Percentiles rank a stretch among this genome's conserved stretches.
Conservation (phyloP, 2,888 invertebrate species). For the Bimastos eiseni region DNA sequence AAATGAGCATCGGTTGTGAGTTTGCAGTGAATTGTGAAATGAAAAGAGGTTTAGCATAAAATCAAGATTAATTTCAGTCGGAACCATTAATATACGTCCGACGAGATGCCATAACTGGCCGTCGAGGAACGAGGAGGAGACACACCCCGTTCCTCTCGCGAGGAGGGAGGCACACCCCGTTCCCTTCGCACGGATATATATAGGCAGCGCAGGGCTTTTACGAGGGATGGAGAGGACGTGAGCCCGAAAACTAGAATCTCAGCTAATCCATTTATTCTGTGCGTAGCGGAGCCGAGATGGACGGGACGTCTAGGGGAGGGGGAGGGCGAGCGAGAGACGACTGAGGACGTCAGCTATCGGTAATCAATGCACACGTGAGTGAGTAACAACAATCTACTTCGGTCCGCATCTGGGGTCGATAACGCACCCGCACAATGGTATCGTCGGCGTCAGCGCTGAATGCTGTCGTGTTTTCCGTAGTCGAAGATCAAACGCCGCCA, state of each 20-base stretch:
- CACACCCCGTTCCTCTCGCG: not conserved
- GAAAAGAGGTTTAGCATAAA: slow-evolving; percentile 24
- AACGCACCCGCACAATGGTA: slow-evolving; percentile 8
- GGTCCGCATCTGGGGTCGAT: slow-evolving; percentile 17
- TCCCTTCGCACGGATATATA: not conserved
- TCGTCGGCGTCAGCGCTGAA: not conserved
- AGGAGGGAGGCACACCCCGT: not conserved
- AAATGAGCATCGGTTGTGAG: not conserved
- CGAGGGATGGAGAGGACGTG: not conserved
- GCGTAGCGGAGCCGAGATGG: slow-evolving; percentile 3
- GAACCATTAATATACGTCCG: slow-evolving; percentile 5
- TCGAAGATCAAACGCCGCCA: slow-evolving; percentile 18
- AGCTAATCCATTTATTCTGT: slow-evolving; percentile 22
- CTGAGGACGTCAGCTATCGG: slow-evolving; percentile 7
- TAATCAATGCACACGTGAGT: slow-evolving; percentile 22
- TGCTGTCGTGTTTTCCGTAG: slow-evolving; percentile 1
- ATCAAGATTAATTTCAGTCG: slow-evolving; percentile 3
- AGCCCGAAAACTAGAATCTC: not conserved
- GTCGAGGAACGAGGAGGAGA: not conserved
- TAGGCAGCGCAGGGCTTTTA: not conserved
- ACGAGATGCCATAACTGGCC: slow-evolving; percentile 7
- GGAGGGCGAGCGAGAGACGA: not conserved
- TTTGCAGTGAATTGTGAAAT: slow-evolving; percentile 21
- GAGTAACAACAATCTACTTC: slow-evolving; percentile 24
- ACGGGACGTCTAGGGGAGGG: not conserved